Evolutionary conservation across 2,888 invertebrate species (phyloP).

Genomic region (Xestia xanthographa): DNA sequence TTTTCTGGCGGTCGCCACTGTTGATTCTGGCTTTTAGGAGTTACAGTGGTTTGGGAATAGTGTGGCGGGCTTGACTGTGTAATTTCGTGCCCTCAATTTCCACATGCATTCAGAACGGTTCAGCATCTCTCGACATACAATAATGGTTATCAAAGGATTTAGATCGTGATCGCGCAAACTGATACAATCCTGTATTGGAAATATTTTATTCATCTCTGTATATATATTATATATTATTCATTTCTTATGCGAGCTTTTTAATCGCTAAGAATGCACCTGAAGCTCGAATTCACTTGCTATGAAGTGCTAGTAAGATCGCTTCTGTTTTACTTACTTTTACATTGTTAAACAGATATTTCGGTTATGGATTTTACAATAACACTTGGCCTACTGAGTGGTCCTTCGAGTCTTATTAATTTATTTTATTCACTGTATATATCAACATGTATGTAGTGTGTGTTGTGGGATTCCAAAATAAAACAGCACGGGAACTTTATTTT

Average conservation of each 20-base stretch:
- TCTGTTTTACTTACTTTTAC: background rate
- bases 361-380: background rate
- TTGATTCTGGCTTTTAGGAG: too few species aligned
- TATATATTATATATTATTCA: too few species aligned
- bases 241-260: slow-evolving; percentile 39
- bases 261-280: background rate
- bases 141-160: slow-evolving; percentile 44
- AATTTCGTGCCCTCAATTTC: too few species aligned
- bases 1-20: too few species aligned
- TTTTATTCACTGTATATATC: too few species aligned
- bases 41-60: too few species aligned
- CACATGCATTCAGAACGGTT: slow-evolving; percentile 2
- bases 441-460: too few species aligned
- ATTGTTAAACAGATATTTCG: background rate
- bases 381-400: too few species aligned
- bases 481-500: too few species aligned
- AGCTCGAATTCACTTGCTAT: background rate
- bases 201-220: slow-evolving; percentile 29
- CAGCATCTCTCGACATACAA: slow-evolving; percentile 10
- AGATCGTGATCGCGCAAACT: slow-evolving; percentile 29
- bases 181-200: slow-evolving; percentile 11
- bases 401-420: too few species aligned
- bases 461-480: too few species aligned
- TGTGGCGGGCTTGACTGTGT: too few species aligned
- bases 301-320: background rate